Evolutionary conservation across 2,113 vertebrate species (phyloP), one percentile per base, ranked within the genome.

Genomic region (Megaleporinus macrocephalus): DNA sequence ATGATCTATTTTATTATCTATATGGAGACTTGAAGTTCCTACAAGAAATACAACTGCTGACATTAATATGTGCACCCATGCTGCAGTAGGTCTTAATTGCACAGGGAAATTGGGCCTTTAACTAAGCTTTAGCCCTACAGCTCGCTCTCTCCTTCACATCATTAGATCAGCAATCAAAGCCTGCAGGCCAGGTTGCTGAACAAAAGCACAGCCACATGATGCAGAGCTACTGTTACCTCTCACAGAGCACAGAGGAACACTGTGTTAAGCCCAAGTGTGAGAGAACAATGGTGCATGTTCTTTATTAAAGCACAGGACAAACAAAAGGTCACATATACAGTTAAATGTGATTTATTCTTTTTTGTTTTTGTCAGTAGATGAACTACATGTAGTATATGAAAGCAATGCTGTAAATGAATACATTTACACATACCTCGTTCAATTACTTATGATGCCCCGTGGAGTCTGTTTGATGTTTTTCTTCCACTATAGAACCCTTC

Each of bases 141-240:
- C 85, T 88, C 90, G 89, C 74, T 86, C 73, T 65, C 44, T 82
- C 36, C 55, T 55, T 16, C 63, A 73, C 70, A 72, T 79, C 69
- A 84, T 87, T 79, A 76, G 72, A 84, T 80, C 66, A 82, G 86
- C 68, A 65, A 41, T 76, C 59, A 68, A 62, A 84, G 79, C 59
- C 63, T 27, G 20, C 33, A 36, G 72, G 29, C 61, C 68, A 62
- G 77, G 36, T 49, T 78, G 36, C 66, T 75, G 53, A 82, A 75
- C 62, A 70, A 49, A 82, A 65, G 47, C 79, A 81, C 26, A 79
- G 61, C 72, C 73, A 70, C 78, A 82, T 3, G 73, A 22, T 26
- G 29, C 33, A 7, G 41, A 73, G 29, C 75, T 70, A 70, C 47
- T 79, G 29, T 70, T 73, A 63, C 57, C 59, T 29, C 5, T 13